phyloP scores from a whole-genome alignment of 2,888 invertebrate genomes.

The Nowickia ferox region DNA sequence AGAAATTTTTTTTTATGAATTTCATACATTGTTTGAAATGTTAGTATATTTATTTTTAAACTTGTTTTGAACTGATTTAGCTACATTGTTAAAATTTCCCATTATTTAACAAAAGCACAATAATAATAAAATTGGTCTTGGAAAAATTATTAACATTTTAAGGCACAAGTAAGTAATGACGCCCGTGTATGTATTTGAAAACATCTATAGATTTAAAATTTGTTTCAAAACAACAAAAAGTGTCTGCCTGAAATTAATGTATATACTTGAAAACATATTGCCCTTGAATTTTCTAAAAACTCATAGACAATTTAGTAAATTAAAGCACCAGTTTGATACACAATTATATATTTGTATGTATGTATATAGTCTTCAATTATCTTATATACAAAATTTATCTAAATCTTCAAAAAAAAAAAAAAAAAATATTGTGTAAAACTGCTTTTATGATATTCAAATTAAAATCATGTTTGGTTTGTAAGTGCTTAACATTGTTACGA shows the following conservation, averaged over 20 bases:
- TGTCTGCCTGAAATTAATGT: background rate
- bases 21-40: too few species aligned
- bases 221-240: background rate
- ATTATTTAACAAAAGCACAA: too few species aligned
- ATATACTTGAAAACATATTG: background rate
- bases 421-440: background rate
- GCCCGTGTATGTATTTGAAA: background rate
- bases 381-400: background rate
- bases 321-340: background rate
- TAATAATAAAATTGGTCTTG: too few species aligned
- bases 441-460: background rate
- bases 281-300: slow-evolving; percentile 7
- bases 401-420: background rate
- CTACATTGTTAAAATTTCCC: too few species aligned
- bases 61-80: too few species aligned
- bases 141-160: too few species aligned
- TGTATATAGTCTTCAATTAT: background rate
- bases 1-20: too few species aligned
- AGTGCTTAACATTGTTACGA: background rate
- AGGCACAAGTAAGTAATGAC: too few species aligned
- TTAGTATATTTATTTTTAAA: too few species aligned
- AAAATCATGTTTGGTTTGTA: background rate
- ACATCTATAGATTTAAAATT: background rate
- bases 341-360: too few species aligned
- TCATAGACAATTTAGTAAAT: background rate